phyloP scores from a whole-genome alignment of 2,888 invertebrate genomes.

The Axea sp. region DNA sequence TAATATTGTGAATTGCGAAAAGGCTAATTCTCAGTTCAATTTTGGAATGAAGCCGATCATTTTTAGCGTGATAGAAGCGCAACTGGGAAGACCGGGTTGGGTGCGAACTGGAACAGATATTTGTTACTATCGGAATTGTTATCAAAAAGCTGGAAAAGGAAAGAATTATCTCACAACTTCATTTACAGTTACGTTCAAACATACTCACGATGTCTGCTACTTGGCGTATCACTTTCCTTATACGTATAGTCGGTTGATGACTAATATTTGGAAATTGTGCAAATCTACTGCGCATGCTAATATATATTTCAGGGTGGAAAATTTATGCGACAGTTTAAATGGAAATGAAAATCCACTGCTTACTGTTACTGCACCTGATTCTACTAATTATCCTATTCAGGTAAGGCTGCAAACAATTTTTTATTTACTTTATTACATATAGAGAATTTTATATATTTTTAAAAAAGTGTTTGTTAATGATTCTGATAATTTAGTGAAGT shows the following conservation, averaged over 20 bases:
- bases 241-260: slow-evolving; percentile 89
- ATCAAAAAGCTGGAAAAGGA: slow-evolving; percentile 82
- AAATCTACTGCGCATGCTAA: slow-evolving; percentile 81
- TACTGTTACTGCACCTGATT: slow-evolving; percentile 85
- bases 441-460: too few relatives aligned
- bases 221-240: slow-evolving; percentile 94
- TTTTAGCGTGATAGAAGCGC: slow-evolving; percentile 89
- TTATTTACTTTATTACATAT: too few relatives aligned
- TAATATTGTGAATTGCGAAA: slow-evolving; percentile 93
- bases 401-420: too few relatives aligned
- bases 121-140: slow-evolving; percentile 90
- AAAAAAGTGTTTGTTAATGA: too few relatives aligned
- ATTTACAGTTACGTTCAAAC: slow-evolving; percentile 88
- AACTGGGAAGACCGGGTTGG: slow-evolving; percentile 84
- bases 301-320: slow-evolving; percentile 84
- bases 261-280: slow-evolving; percentile 84
- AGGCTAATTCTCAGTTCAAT: slow-evolving; percentile 92
- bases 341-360: slow-evolving; percentile 88
- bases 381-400: slow-evolving; percentile 81
- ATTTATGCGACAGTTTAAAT: slow-evolving; percentile 86
- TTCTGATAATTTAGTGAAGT: too few relatives aligned
- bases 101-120: slow-evolving; percentile 86
- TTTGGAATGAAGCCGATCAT: slow-evolving; percentile 93
- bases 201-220: slow-evolving; percentile 89
- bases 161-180: slow-evolving; percentile 87